Evolutionary conservation across 2,797 vertebrate species (phyloP), one percentile per base, ranked within the genome.

Genomic region (Acrossocheilus fasciatus): DNA sequence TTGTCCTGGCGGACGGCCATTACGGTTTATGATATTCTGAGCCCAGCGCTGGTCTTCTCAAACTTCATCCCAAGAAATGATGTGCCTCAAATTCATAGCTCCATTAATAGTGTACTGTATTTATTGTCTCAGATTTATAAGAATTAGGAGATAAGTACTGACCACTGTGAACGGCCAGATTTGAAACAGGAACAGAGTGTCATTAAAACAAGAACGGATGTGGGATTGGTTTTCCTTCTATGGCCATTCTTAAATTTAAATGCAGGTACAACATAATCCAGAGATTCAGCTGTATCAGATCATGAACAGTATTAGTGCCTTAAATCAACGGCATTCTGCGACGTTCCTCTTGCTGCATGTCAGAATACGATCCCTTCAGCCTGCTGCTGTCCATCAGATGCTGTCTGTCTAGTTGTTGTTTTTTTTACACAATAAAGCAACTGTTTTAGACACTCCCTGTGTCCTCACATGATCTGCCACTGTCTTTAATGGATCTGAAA

Each of bases 241-340:
- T n/a, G 62, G 34, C 14, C 68, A n/a, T 86, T 68, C 78, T 79
- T 57, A 34, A 5, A 36, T 81, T 45, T 20, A 59, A 82, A 59
- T 80, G 85, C 70, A 86, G 86, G 76, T 82, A 59, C 57, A 45
- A 50, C 73, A 57, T 72, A 72, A 59, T 62, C 20, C 66, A 26
- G 45, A 76, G 64, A 79, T 47, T 79, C 75, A 34, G 75, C 75
- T 18, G 62, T 78, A 82, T 50, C 85, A 82, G 81, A 89, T 26
- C 39, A 87, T 70, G 90, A 92, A 91, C 89, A 90, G 89, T 97
- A 95, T 95, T 98, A 99, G 98, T 99, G 98, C 98, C 98, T 99
- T 99, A 99, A 97, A 96, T 96, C 96, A 97, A 96, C 96, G 97
- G 98, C 97, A 97, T 98, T 96, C 94, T 96, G 96, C 96, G 94